phyloP scores from a whole-genome alignment of 2,113 vertebrate species.

The Crocuta crocuta region DNA sequence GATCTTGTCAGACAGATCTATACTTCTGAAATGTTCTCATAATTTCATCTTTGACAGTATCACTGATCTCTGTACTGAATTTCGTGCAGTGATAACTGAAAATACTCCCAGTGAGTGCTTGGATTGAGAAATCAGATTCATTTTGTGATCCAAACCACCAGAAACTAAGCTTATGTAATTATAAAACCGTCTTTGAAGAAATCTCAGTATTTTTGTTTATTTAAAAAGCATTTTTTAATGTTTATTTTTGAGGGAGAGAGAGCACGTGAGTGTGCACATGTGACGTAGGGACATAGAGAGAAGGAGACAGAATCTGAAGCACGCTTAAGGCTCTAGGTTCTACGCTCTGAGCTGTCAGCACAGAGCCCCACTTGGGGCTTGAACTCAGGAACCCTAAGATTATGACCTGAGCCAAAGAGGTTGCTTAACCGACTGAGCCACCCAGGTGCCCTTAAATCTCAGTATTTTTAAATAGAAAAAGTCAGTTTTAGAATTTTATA shows the following conservation, averaged over 20 bases:
- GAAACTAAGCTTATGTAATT: not conserved
- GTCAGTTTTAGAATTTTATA: not conserved
- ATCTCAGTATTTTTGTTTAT: slow-evolving; percentile 12
- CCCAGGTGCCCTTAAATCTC: not conserved
- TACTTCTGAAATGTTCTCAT: not conserved
- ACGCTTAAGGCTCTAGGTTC: too few species aligned
- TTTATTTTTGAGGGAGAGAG: too few species aligned
- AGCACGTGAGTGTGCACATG: too few species aligned
- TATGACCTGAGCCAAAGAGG: too few species aligned
- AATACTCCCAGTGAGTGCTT: not conserved
- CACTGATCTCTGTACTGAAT: not conserved
- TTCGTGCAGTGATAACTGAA: not conserved
- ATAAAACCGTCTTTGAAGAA: not conserved
- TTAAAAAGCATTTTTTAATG: too few species aligned
- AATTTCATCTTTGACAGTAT: not conserved
- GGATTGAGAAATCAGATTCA: not conserved
- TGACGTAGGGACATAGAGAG: too few species aligned
- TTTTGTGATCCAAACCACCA: not conserved
- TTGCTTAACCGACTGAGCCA: too few species aligned
- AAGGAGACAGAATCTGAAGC: too few species aligned
- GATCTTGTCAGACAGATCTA: not conserved
- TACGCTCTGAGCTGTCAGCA: too few species aligned
- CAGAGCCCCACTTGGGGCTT: too few species aligned
- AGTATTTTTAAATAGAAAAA: slow-evolving; percentile 55
- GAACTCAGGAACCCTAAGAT: too few species aligned